Conservation (phyloP, 2,797 vertebrate genomes). For the Picus viridis region DNA sequence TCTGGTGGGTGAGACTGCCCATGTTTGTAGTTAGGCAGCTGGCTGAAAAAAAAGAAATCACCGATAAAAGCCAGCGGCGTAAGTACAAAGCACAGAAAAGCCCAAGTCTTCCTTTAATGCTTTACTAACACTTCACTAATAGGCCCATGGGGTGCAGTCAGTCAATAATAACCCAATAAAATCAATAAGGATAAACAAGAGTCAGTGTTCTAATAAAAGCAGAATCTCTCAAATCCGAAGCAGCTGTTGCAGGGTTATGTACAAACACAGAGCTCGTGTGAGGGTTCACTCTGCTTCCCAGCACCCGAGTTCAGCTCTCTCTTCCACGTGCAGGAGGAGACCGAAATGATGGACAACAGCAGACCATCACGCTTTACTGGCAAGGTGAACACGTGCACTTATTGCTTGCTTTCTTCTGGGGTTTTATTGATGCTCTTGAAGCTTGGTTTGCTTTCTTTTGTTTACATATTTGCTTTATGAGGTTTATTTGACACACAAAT, state of each 20-base stretch:
- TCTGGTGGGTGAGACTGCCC: conserved; percentile 29
- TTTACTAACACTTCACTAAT: conserved; percentile 74
- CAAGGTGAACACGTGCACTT: background rate
- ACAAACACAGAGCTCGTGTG: conserved; percentile 8
- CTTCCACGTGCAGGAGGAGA: background rate
- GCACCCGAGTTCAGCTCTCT: rapidly evolving
- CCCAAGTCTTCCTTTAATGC: conserved; percentile 60
- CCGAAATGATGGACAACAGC: background rate
- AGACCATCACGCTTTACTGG: background rate
- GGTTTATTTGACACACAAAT: background rate
- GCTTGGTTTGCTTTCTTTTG: background rate
- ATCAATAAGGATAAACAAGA: conserved; percentile 78
- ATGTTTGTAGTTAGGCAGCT: conserved; percentile 23
- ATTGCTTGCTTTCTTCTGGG: background rate
- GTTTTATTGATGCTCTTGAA: background rate
- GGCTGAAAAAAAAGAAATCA: background rate
- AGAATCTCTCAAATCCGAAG: conserved; percentile 70
- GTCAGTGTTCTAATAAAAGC: conserved; percentile 75
- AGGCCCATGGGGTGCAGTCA: conserved; percentile 65
- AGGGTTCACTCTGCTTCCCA: background rate
- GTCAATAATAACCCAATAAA: conserved; percentile 77
- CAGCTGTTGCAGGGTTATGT: conserved; percentile 51
- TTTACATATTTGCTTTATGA: background rate
- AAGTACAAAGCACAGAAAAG: conserved; percentile 62
- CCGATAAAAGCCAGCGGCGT: conserved; percentile 32